Conservation (phyloP, 2,113 vertebrate genomes). For the Gnathonemus longibarbis region DNA sequence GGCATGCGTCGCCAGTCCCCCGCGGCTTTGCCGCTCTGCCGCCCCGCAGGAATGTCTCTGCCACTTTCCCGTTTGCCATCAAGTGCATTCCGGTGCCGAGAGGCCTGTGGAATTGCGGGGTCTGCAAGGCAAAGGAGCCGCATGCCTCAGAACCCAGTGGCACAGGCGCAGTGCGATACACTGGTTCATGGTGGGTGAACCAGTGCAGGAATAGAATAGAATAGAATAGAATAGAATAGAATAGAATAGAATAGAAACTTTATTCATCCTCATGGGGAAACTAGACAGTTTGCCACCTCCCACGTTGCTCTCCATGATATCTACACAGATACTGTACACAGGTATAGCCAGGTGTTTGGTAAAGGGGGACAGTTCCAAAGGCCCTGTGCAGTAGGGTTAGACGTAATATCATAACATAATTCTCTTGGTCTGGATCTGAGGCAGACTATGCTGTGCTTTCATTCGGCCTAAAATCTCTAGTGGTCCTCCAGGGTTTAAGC, state of each 20-base stretch:
- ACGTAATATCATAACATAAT: background rate
- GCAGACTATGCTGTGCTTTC: background rate
- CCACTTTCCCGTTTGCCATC: background rate
- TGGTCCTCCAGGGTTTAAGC: background rate
- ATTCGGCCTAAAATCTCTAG: background rate
- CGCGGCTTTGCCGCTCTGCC: background rate
- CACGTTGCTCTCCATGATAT: background rate
- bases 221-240: background rate
- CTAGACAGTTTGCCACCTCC: background rate
- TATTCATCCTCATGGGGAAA: background rate
- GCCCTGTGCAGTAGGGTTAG: no score
- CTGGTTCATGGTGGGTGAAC: background rate
- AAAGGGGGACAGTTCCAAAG: no score
- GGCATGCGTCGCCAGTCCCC: background rate
- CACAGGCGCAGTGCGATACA: background rate
- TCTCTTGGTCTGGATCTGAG: background rate
- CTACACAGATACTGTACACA: background rate
- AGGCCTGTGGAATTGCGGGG: background rate
- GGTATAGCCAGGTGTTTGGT: background rate
- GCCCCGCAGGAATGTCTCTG: background rate
- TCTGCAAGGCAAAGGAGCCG: background rate
- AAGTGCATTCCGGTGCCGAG: background rate
- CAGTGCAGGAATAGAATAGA: background rate
- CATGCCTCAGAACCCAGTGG: background rate
- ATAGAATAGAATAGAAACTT: background rate